Base-by-base conservation (phyloP, 2,797 vertebrate genomes). In the Hyperoplus lanceolatus region DNA sequence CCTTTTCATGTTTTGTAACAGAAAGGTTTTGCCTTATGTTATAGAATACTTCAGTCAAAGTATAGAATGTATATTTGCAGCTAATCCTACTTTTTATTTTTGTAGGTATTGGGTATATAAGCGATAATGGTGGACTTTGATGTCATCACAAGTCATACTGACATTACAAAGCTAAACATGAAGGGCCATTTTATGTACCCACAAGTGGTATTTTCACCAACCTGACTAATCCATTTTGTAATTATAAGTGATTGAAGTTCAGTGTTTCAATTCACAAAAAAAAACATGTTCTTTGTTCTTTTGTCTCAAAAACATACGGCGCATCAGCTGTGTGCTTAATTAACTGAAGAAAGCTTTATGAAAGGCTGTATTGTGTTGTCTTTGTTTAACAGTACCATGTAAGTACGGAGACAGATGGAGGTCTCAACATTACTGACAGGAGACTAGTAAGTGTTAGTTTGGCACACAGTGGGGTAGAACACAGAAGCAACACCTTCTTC, bases 391-490 rank as follows among this genome's bases (percentile, higher is more conserved):
- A 75, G 51, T 8, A 8, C 10, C 3, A 63, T 87, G 56, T 41
- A 78, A 75, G 77, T 66, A 70, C 3, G 8, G 73, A 87, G 84
- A 76, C 93, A 93, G 93, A 93, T 93, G 92, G 91, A 93, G 80
- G 81, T 77, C 70, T 85, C 83, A 79, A 55, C 75, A 70, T 88
- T 72, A 49, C 80, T 88, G 83, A 89, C 88, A 83, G 80, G 64
- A 86, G 80, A 87, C 55, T 62, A 81, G 87, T 86, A 90, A 85
- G 91, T 88, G 90, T 93, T 87, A 92, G 82, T 61, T 85, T 82
- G 73, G 79, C 76, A 14, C 79, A 45, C 70, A 50, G 84, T n/a
- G 16, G 81, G 75, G 61, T 71, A 41, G 58, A 80, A 79, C 63
- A 74, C 71, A 85, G 82, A 90, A 88, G 70, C 90, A 87, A 92